These are phyloP conservation scores for Neoitamus cyanurus DNA, from an alignment of 2,888 invertebrate species.

Conservation along the genomic window DNA sequence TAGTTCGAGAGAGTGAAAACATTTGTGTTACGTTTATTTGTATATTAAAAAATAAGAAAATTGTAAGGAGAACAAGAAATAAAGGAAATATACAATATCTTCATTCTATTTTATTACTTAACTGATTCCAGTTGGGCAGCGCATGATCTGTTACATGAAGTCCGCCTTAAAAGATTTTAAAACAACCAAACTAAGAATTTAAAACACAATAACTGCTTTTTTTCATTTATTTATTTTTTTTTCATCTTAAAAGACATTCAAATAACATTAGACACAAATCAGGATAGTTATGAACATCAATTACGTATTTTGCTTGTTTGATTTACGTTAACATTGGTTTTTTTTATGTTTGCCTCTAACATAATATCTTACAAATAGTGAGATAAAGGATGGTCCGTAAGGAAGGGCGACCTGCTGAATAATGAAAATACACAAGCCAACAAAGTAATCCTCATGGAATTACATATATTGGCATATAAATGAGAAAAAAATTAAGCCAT, in stretches of 20 bases:
- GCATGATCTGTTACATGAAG: too few species aligned
- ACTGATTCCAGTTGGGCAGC: too few species aligned
- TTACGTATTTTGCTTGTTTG: not conserved
- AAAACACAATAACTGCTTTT: not conserved
- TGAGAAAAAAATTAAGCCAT: not conserved
- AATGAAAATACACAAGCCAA: not conserved
- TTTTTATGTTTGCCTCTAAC: not conserved
- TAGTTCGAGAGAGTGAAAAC: not conserved
- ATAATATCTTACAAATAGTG: not conserved
- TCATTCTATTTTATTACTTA: too few species aligned
- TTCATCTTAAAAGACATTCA: not conserved
- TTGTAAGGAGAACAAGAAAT: not conserved
- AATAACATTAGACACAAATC: not conserved
- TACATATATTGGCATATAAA: too few species aligned
- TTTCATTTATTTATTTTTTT: not conserved
- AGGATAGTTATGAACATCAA: not conserved
- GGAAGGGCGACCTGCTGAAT: not conserved
- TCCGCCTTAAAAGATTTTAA: not conserved
- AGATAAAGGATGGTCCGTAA: not conserved
- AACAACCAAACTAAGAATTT: not conserved
- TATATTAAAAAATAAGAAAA: not conserved
- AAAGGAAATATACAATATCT: not conserved
- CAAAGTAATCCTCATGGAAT: too few species aligned
- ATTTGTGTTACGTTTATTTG: slow-evolving; percentile 15
- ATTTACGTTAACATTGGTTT: not conserved